Percentiles rank a stretch among this genome's conserved stretches.
These are phyloP conservation scores for Chrysolina haemoptera DNA, from an alignment of 2,888 invertebrate genomes.

Conservation along the genomic window DNA sequence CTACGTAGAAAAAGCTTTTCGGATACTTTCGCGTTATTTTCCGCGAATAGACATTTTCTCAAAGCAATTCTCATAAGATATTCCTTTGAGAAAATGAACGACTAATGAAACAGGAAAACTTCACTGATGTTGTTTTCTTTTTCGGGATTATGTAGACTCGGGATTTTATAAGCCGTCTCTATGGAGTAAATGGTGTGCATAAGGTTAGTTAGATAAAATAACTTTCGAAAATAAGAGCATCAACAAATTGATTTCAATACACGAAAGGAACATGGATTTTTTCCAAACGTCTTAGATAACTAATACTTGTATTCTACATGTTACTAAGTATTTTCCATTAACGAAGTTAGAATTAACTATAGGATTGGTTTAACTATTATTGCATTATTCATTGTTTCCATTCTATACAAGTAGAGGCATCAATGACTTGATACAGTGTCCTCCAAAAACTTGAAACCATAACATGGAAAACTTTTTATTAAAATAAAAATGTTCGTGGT, in stretches of 20 bases:
- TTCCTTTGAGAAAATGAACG: conserved; percentile 15
- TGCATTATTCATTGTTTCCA: too few relatives aligned
- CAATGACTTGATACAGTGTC: too few relatives aligned
- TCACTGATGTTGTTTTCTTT: conserved; percentile 1
- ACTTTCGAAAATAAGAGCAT: not conserved
- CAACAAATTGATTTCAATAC: not conserved
- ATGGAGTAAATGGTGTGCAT: not conserved
- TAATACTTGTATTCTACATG: too few relatives aligned
- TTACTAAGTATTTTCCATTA: too few relatives aligned
- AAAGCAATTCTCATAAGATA: conserved; percentile 12
- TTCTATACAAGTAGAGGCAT: too few relatives aligned
- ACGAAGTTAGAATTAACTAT: too few relatives aligned
- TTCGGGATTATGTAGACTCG: not conserved
- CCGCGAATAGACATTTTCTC: not conserved
- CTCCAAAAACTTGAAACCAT: too few relatives aligned
- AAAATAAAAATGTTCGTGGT: too few relatives aligned
- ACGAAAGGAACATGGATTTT: too few relatives aligned
- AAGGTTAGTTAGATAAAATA: not conserved
- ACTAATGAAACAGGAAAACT: conserved; percentile 6
- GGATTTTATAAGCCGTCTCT: not conserved
- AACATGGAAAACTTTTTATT: too few relatives aligned
- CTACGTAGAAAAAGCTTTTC: not conserved
- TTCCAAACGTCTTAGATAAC: too few relatives aligned
- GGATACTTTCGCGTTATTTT: not conserved
- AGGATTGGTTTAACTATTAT: too few relatives aligned